A percentile compares a stretch with the other conserved stretches of the same genome.
Evolutionary conservation across 2,113 vertebrate species (phyloP).

Genomic region (Ramphastos sulfuratus): DNA sequence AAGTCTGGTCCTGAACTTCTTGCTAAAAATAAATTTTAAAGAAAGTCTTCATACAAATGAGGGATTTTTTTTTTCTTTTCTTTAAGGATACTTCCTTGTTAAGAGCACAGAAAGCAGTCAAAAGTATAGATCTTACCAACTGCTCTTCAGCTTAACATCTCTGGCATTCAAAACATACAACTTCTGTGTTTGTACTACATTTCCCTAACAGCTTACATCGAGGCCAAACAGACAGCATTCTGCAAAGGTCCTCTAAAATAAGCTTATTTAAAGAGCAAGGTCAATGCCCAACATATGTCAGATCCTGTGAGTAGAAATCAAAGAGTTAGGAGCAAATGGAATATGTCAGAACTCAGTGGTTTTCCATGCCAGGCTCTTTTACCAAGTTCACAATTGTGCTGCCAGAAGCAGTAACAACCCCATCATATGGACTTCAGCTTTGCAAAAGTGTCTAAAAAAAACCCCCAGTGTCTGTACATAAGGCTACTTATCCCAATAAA

Average conservation of each 20-base stretch:
- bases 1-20: background rate
- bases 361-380: slow-evolving; percentile 40
- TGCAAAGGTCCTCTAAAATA: slow-evolving; percentile 65
- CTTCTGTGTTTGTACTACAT: slow-evolving; percentile 68
- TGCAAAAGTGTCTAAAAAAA: background rate
- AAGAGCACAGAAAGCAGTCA: slow-evolving; percentile 24
- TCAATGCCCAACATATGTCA: slow-evolving; percentile 50
- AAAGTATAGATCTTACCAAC: slow-evolving; percentile 35
- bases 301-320: slow-evolving; percentile 43
- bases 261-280: slow-evolving; percentile 64
- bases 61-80: background rate
- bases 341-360: slow-evolving; percentile 26
- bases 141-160: slow-evolving; percentile 56
- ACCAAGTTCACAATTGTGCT: slow-evolving; percentile 35
- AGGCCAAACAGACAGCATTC: slow-evolving; percentile 50
- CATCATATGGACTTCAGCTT: slow-evolving; percentile 18
- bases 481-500: slow-evolving; percentile 28
- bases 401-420: slow-evolving; percentile 40
- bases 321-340: slow-evolving; percentile 52
- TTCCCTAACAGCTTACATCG: slow-evolving; percentile 63
- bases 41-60: background rate
- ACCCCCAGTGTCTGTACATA: background rate
- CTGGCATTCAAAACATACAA: slow-evolving; percentile 69
- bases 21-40: background rate
- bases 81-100: background rate